Evolutionary conservation across 2,797 vertebrate genomes (phyloP), one percentile per base, ranked within the genome.

Genomic region (Alosa sapidissima): DNA sequence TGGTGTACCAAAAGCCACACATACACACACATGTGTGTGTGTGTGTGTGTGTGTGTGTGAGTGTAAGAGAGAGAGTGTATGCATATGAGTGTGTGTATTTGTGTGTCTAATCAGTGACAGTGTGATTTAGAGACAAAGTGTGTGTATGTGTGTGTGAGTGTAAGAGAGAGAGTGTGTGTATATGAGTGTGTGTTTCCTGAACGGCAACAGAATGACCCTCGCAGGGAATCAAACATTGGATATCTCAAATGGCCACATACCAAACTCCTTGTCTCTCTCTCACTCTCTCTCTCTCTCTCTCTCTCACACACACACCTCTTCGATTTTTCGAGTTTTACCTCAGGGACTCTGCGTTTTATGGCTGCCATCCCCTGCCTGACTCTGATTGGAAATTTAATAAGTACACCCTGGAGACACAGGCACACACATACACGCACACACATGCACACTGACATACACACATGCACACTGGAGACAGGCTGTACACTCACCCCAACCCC

Each of bases 321-420:
- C 65, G 33, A 72, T 72, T 41, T 41, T 19, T 68, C 10, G 8
- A 36, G 28, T 83, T 81, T 82, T 88, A 87, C 87, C 85, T 84
- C 72, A 19, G 78, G 86, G 87, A 88, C 85, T 89, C 60, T 90
- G 88, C 87, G 85, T 86, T 90, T 89, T 88, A 89, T 89, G 85
- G 85, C 84, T 89, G 88, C 86, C 87, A 89, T 87, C 87, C 85
- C 68, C 85, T 81, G 87, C 87, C 83, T 84, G 83, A 82, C 68
- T 82, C 85, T 89, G 87, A 90, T 90, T 90, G 88, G 87, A 90
- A 87, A 89, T 90, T 84, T 89, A 90, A 87, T 88, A 90, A 87
- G 75, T 62, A 75, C 87, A 86, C 86, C 72, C 85, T 81, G 14
- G 85, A 88, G 87, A 86, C 65, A 33, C 33, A 33, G 6, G 9